Base-by-base conservation (phyloP, 2,888 invertebrate genomes). In the Drosophila neutralis region DNA sequence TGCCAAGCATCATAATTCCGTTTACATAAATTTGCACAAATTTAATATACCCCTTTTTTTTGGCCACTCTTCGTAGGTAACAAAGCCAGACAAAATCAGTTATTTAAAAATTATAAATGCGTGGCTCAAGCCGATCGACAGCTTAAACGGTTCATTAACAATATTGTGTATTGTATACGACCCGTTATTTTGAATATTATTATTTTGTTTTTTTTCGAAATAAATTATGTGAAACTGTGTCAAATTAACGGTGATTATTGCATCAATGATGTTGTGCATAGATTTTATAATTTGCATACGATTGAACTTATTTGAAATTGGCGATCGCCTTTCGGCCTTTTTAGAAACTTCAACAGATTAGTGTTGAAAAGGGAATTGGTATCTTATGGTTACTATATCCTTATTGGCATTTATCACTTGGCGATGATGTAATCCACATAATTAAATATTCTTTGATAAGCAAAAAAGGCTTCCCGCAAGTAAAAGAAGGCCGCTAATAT, bases 171-270 rank as follows among this genome's bases (percentile, higher is more conserved):
- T 69, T 67, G 54, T 54, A 69, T 69, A 70, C 58, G 49, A 24
- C 29, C 68, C 70, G 68, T 70, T 70, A 42, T 33, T 8, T 24
- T 49, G 18, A 24, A 24, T 24, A 8, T 24, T 45, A 1, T n/a
- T 24, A 24, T 24, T 2, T 6, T 21, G 1, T 15, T 35, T 3
- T 53, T 56, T 51, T 56, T 38, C 13, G 29, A 42, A 68, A 70
- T 68, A 70, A 68, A 70, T 70, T 51, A 70, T n/a, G 33, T 10
- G 33, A 62, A 83, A 71, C 65, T 80, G 81, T 73, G 83, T 83
- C 81, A 80, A 76, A 83, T 73, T 80, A 83, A 69, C 83, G 77
- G 52, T 24, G 31, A 31, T 69, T 67, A 67, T 63, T 52, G 33
- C 27, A 45, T 52, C 48, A 63, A 45, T 48, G 18, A 40, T 66